Evolutionary conservation across 1,140 invertebrate genomes (phyloP).

Genomic region (Theocolax elegans): DNA sequence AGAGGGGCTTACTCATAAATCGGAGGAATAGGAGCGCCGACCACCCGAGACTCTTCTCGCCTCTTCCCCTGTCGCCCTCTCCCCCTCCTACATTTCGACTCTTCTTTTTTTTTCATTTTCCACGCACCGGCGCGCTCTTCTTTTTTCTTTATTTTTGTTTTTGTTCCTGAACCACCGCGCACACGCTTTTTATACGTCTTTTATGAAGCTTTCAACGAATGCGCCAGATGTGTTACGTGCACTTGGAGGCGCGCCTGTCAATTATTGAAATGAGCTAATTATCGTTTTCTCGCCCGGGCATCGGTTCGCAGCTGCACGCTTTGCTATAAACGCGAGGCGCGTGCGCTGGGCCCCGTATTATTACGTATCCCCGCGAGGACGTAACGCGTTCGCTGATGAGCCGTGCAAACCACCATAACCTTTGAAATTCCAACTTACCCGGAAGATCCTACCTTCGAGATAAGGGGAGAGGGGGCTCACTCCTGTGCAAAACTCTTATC

Average conservation of each 20-base stretch:
- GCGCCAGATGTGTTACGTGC: conserved; percentile 61
- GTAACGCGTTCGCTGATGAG: conserved; percentile 1
- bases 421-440: conserved; percentile 22
- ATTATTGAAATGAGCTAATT: conserved; percentile 69
- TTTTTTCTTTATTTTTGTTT: conserved; percentile 17
- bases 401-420: neutral
- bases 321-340: neutral
- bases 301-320: conserved; percentile 37
- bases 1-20: conserved; percentile 10
- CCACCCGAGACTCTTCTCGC: conserved; percentile 15
- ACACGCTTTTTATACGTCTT: conserved; percentile 12
- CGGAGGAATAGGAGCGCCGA: conserved; percentile 1
- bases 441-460: conserved; percentile 27
- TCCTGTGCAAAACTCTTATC: conserved; percentile 7
- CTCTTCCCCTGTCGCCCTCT: conserved; percentile 19
- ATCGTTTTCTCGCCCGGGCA: conserved; percentile 54
- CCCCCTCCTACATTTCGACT: neutral
- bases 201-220: conserved; percentile 43
- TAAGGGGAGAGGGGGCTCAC: no score
- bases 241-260: conserved; percentile 55
- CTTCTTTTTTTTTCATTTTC: neutral
- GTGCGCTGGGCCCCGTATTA: neutral
- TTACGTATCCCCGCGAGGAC: conserved; percentile 11
- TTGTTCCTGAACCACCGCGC: conserved; percentile 6
- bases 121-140: conserved; percentile 6